phyloP scores from a whole-genome alignment of 1,140 invertebrate genomes.

The Brevipalpus yothersi region DNA sequence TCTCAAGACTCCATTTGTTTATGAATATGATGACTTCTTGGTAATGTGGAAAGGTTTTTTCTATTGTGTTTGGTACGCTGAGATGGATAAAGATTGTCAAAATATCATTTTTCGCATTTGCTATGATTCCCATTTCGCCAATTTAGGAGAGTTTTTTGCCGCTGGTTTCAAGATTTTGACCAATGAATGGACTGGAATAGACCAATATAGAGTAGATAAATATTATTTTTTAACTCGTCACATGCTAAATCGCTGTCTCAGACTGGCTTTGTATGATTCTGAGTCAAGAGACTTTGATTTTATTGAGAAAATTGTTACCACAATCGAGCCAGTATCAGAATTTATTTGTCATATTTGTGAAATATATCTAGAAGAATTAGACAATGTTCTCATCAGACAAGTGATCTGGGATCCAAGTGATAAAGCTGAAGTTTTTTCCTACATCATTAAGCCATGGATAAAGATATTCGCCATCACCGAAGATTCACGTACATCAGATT shows the following conservation, averaged over 20 bases:
- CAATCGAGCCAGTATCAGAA: background rate
- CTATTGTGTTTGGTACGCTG: slow-evolving; percentile 9
- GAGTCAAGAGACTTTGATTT: background rate
- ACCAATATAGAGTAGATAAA: slow-evolving; percentile 10
- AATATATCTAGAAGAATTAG: background rate
- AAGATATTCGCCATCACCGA: background rate
- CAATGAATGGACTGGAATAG: slow-evolving; percentile 8
- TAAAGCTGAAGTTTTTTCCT: background rate
- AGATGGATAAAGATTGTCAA: slow-evolving; percentile 10
- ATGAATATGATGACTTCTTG: too few relatives aligned
- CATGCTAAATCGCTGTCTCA: background rate
- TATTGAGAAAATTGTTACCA: background rate
- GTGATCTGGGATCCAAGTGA: background rate
- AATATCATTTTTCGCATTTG: slow-evolving; percentile 6
- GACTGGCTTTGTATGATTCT: background rate
- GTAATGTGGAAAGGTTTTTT: slow-evolving; percentile 10
- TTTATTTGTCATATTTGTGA: background rate
- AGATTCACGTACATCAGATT: background rate
- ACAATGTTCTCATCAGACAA: background rate
- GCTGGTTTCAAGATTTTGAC: slow-evolving; percentile 6
- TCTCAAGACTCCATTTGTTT: too few relatives aligned
- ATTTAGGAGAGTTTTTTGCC: background rate
- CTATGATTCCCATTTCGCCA: background rate
- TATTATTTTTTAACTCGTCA: slow-evolving; percentile 3
- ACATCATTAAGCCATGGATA: background rate